A percentile compares a stretch with the other conserved stretches of the same genome.
Evolutionary conservation across 1,140 invertebrate genomes (phyloP).

Genomic region (Bursaphelenchus mucronatus): DNA sequence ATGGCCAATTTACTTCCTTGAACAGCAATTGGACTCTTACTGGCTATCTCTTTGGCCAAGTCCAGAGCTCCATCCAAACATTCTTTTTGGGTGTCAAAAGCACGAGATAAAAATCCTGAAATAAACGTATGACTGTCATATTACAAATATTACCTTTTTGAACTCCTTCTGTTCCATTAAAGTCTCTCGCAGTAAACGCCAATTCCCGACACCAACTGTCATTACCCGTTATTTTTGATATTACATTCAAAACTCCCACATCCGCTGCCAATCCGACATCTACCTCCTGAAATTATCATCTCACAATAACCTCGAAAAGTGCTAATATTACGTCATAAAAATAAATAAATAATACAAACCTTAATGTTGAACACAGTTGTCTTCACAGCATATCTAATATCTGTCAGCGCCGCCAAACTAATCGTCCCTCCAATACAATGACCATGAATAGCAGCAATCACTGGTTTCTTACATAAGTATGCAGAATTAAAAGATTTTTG

Average conservation of each 20-base stretch:
- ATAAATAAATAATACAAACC: slow-evolving; percentile 30
- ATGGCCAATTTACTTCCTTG: slow-evolving; percentile 74
- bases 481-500: slow-evolving; percentile 68
- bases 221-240: slow-evolving; percentile 86
- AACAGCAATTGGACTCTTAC: slow-evolving; percentile 85
- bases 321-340: slow-evolving; percentile 7
- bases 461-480: slow-evolving; percentile 73
- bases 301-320: slow-evolving; percentile 65
- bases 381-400: slow-evolving; percentile 82
- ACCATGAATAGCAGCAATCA: slow-evolving; percentile 35
- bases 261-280: slow-evolving; percentile 81
- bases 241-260: slow-evolving; percentile 83
- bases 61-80: slow-evolving; percentile 65
- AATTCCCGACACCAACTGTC: slow-evolving; percentile 80
- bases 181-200: slow-evolving; percentile 77
- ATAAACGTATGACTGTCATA: not conserved
- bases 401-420: slow-evolving; percentile 77
- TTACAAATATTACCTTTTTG: slow-evolving; percentile 64
- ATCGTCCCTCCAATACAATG: slow-evolving; percentile 76
- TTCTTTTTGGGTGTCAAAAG: slow-evolving; percentile 37
- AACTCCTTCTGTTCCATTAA: slow-evolving; percentile 75
- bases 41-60: slow-evolving; percentile 74
- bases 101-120: slow-evolving; percentile 39
- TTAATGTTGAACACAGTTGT: slow-evolving; percentile 87
- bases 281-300: slow-evolving; percentile 58